Base-by-base conservation (phyloP, 1,140 invertebrate species). In the Tachypleus tridentatus region DNA sequence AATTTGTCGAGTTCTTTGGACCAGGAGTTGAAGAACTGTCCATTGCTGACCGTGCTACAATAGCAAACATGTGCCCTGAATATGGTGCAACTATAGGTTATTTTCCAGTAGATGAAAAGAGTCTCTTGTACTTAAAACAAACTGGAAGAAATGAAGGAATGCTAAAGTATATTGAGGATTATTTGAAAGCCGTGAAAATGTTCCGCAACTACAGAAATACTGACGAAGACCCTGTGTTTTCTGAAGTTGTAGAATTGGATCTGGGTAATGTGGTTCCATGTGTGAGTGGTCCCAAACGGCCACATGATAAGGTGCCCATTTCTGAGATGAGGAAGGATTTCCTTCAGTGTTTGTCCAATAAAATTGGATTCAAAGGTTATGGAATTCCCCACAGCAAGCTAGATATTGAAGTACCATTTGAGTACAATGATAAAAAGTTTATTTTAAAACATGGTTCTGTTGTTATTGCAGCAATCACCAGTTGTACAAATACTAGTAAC, bases 1-100 rank as follows among this genome's bases (percentile, higher is more conserved):
- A 98, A 75, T 99, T 98, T 80, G 95, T 98, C 3, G 96, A 98
- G 80, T 99, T 99, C 78, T 98, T 91, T 76, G 97, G 97, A 0
- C 86, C 91, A 0, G 95, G 96, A 5, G 91, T 98, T 7, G 75
- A 84, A 2, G 84, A 87, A 64, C 77, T 99, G 3, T 95, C 91
- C 58, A 93, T 99, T 61, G 95, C 96, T 4, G 97, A 98, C 78
- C 77, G 97, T 66, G 81, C 82, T 0, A 84, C 82, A 3, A 82
- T 84, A 61, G 78, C 81, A 52, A 98, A 98, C 78, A 98, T 98
- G 96, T 97, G 94, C 87, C 66, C 97, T 84, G 52, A 96, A 91
- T 74, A 93, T 85, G 83, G 97, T 48, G 96, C 96, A 6, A 98
- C 96, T 1, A 86, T 95, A 68, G 95, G 90, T 0, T 97, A 89